Base-by-base conservation (phyloP, 1,140 invertebrate genomes). In the Euura saliciscinereae region DNA sequence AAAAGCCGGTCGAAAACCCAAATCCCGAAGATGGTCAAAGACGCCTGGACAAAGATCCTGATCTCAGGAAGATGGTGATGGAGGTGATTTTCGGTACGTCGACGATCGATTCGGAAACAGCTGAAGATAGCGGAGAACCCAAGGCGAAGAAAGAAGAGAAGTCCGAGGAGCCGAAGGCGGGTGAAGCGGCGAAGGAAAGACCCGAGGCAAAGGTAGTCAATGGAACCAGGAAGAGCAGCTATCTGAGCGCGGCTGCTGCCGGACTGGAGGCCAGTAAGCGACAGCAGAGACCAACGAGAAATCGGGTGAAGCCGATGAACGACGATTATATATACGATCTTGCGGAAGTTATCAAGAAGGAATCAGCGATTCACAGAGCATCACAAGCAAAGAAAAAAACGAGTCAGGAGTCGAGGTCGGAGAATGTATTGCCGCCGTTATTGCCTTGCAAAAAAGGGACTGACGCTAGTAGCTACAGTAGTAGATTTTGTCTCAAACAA, bases 311-410 rank as follows among this genome's bases (percentile, higher is more conserved):
- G 82, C 88, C 88, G 2, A 88, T 91, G 71, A 90, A 91, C 78
- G 90, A 91, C 76, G 91, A 93, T 84, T 93, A 92, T 81, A 90
- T 93, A 71, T 93, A 93, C 79, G 91, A 92, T 83, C 80, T 91
- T 71, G 77, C 77, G 5, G 73, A 80, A 46, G 65, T 73, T 10
- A 70, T 46, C 42, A 59, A 45, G 43, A 45, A 70, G 45, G 45
- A 45, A 13, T 46, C 45, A 11, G 45, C 43, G 44, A 59, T 59
- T n/a, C 51, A 59, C 51, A 59, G 13, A 59, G 51, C 51, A 11
- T 11, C 51, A 1, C 28, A 28, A 11, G 51, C 51, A 59, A 3
- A 3, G 6, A 3, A 59, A 59, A 59, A 59, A 59, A n/a, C 51
- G 51, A 59, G 13, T 11, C 13, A 6, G 1, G 28, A 28, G 28